These are phyloP conservation scores for Candoia aspera DNA, from an alignment of 2,113 vertebrate species.

Conservation along the genomic window DNA sequence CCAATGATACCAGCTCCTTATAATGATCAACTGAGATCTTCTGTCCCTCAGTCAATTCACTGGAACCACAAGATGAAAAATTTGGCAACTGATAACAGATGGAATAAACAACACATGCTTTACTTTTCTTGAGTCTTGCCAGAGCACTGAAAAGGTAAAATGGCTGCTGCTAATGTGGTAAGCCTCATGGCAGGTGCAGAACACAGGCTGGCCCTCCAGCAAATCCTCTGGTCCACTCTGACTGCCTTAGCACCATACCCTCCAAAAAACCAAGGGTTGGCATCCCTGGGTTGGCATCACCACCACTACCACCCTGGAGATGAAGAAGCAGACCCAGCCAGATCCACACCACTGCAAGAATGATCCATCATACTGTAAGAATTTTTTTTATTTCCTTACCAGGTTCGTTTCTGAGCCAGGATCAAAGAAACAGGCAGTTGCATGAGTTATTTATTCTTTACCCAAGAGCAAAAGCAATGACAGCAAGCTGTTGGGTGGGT, in stretches of 20 bases:
- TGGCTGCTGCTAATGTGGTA: not conserved
- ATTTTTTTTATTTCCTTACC: too few relatives aligned
- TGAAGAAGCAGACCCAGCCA: not conserved
- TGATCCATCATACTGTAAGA: not conserved
- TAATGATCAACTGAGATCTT: not conserved
- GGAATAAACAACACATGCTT: not conserved
- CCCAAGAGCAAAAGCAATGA: too few relatives aligned
- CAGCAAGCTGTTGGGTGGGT: too few relatives aligned
- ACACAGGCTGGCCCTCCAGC: not conserved
- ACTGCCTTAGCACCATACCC: not conserved
- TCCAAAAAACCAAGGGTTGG: not conserved
- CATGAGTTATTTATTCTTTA: too few relatives aligned
- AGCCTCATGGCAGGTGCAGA: not conserved
- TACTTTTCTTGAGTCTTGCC: not conserved
- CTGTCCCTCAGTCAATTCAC: not conserved
- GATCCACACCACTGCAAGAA: not conserved
- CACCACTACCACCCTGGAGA: not conserved
- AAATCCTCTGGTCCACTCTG: not conserved
- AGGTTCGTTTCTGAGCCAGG: too few relatives aligned
- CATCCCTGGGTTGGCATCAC: not conserved
- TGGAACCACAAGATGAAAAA: not conserved
- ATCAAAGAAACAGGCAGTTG: too few relatives aligned
- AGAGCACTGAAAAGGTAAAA: not conserved
- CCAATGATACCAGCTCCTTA: not conserved
- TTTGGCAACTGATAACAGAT: not conserved